These are phyloP conservation scores for Brachyistius frenatus DNA, from an alignment of 2,113 vertebrate genomes.

Conservation along the genomic window DNA sequence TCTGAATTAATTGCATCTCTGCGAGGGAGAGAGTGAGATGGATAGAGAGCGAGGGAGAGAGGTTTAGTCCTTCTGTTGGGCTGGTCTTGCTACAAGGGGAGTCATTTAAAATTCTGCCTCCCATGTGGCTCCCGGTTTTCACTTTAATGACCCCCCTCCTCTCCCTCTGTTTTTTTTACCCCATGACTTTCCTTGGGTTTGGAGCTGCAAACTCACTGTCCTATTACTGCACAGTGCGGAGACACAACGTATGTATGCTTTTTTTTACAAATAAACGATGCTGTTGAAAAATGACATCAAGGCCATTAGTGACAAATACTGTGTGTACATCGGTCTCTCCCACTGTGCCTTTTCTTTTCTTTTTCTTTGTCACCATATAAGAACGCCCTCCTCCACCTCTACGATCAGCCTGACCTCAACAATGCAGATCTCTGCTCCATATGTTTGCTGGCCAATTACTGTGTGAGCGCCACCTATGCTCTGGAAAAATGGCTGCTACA, in stretches of 20 bases:
- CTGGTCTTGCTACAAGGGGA: constrained; percentile 84
- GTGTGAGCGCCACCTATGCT: not conserved
- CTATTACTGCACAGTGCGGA: constrained; percentile 33
- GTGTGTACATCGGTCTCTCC: not conserved
- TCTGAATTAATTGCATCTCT: constrained; percentile 84
- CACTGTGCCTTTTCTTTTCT: constrained; percentile 52
- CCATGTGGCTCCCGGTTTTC: constrained; percentile 84
- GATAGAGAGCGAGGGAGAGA: constrained; percentile 68
- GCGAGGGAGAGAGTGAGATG: constrained; percentile 78
- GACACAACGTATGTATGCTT: constrained; percentile 35
- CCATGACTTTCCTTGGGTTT: constrained; percentile 59
- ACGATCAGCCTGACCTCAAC: constrained; percentile 36
- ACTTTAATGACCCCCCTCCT: constrained; percentile 85
- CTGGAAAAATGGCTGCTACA: constrained; percentile 57
- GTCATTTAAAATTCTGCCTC: constrained; percentile 86
- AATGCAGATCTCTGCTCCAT: constrained; percentile 56
- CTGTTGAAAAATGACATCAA: constrained; percentile 44
- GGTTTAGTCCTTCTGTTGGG: constrained; percentile 81
- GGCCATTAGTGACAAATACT: constrained; percentile 31
- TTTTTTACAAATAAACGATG: constrained; percentile 44
- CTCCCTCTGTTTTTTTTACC: constrained; percentile 51
- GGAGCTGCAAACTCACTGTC: constrained; percentile 48
- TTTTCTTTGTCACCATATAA: constrained; percentile 37
- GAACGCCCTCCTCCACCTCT: constrained; percentile 31
- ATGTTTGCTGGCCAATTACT: constrained; percentile 70